phyloP scores from a whole-genome alignment of 2,888 invertebrate species.

The Gymnosoma rotundatum region DNA sequence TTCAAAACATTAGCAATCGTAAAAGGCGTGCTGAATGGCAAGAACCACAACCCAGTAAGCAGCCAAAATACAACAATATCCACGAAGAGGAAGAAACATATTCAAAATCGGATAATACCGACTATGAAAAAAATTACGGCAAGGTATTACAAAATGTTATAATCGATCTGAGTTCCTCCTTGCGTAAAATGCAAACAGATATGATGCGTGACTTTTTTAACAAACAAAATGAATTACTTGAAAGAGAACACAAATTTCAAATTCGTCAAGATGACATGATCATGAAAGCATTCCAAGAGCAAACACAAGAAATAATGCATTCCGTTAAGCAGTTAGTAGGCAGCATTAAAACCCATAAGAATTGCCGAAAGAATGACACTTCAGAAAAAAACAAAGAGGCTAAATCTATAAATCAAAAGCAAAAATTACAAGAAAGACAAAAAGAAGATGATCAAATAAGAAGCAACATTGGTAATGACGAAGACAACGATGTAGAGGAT shows the following conservation, averaged over 20 bases:
- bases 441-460: constrained; percentile 13
- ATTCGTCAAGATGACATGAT: constrained; percentile 78
- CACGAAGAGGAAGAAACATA: constrained; percentile 55
- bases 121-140: constrained; percentile 59
- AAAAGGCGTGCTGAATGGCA: constrained; percentile 70
- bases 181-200: constrained; percentile 78
- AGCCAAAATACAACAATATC: constrained; percentile 44
- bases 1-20: constrained; percentile 38
- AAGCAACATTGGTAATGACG: background rate
- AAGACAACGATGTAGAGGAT: constrained; percentile 26
- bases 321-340: constrained; percentile 74
- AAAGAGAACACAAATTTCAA: constrained; percentile 80
- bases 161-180: constrained; percentile 76
- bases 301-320: constrained; percentile 76
- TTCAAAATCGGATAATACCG: constrained; percentile 2
- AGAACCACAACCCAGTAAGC: constrained; percentile 52
- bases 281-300: constrained; percentile 78
- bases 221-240: constrained; percentile 78
- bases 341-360: constrained; percentile 33
- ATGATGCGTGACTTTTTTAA: constrained; percentile 79
- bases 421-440: constrained; percentile 14
- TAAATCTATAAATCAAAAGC: constrained; percentile 24
- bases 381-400: constrained; percentile 6
- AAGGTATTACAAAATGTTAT: constrained; percentile 77
- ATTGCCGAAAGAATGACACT: background rate